Evolutionary conservation across 2,888 invertebrate species (phyloP).

Genomic region (Harpagoxenus sublaevis): DNA sequence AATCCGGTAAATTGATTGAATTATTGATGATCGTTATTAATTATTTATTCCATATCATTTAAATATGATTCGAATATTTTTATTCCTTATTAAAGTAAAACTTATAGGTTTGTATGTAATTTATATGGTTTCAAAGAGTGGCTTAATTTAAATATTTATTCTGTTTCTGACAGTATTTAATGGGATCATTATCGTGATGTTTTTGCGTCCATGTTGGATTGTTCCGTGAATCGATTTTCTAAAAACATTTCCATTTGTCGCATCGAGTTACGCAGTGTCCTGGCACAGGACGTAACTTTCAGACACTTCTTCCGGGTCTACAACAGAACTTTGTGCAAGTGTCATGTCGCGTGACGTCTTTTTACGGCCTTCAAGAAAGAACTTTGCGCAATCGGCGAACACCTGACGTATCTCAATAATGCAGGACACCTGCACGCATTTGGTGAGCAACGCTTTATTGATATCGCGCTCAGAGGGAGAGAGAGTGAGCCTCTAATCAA

Average conservation of each 20-base stretch:
- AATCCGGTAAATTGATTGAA: neutral
- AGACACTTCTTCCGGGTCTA: neutral
- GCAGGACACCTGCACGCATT: slow-evolving; percentile 40
- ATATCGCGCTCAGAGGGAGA: neutral
- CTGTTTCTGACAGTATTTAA: neutral
- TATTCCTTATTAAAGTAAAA: neutral
- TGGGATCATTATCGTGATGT: neutral
- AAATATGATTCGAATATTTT: neutral
- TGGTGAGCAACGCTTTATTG: slow-evolving; percentile 52
- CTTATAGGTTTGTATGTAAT: neutral
- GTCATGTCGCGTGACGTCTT: slow-evolving; percentile 39
- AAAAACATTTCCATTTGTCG: neutral
- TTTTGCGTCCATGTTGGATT: neutral
- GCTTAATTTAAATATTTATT: neutral
- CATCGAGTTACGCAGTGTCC: neutral
- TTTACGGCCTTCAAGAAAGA: slow-evolving; percentile 59
- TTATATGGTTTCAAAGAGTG: neutral
- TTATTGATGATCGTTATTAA: neutral
- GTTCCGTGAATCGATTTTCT: slow-evolving; percentile 2
- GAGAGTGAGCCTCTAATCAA: neutral
- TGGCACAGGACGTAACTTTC: neutral
- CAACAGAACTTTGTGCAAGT: slow-evolving; percentile 20
- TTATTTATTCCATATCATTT: neutral
- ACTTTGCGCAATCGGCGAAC: slow-evolving; percentile 42
- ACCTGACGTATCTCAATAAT: slow-evolving; percentile 71